phyloP scores from a whole-genome alignment of 2,113 vertebrate species.

The Corvus cornix region DNA sequence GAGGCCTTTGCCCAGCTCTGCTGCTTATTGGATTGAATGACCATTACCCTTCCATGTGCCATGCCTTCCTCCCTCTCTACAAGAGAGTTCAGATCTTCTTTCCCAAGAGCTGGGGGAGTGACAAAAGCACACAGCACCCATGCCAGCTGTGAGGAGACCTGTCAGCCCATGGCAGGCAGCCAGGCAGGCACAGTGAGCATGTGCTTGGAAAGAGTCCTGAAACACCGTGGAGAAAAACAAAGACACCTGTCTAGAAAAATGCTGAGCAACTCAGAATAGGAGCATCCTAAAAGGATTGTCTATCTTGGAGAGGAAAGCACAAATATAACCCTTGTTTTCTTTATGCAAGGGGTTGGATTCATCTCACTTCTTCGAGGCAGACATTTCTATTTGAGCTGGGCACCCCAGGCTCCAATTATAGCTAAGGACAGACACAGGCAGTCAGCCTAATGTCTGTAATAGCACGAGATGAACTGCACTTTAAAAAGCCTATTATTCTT shows the following conservation, averaged over 20 bases:
- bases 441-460: constrained; percentile 9
- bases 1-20: not conserved
- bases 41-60: not conserved
- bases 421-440: not conserved
- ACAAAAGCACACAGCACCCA: not conserved
- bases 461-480: constrained; percentile 19
- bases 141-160: not conserved
- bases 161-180: not conserved
- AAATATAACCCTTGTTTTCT: not conserved
- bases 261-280: not conserved
- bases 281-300: not conserved
- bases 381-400: not conserved
- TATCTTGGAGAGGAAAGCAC: not conserved
- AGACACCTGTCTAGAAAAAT: not conserved
- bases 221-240: not conserved
- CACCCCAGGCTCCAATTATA: constrained; percentile 19
- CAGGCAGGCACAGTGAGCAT: not conserved
- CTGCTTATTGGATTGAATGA: not conserved
- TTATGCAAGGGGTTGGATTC: not conserved
- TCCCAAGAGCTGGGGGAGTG: not conserved
- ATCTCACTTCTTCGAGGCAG: not conserved
- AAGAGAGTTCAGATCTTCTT: not conserved
- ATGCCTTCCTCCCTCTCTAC: not conserved
- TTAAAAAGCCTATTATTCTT: constrained; percentile 7
- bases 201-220: not conserved